phyloP scores from a whole-genome alignment of 2,888 invertebrate species.

The Pecten maximus region DNA sequence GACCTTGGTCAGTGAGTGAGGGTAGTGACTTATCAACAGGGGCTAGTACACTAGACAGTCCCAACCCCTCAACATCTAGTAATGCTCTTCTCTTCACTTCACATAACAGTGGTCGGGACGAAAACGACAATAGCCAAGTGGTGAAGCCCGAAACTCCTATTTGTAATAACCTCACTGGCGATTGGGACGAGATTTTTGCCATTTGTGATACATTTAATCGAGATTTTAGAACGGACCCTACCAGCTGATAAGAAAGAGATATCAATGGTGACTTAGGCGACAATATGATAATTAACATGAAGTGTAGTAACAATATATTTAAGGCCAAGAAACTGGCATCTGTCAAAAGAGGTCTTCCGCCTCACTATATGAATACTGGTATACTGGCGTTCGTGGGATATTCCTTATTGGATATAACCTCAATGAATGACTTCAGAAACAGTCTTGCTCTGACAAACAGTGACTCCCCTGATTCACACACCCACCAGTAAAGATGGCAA shows the following conservation, averaged over 20 bases:
- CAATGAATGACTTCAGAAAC: no score
- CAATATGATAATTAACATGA: no score
- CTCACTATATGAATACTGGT: no score
- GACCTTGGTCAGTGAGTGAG: conserved; percentile 22
- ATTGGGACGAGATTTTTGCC: conserved; percentile 21
- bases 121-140: neutral
- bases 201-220: neutral
- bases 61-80: neutral
- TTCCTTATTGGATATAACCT: no score
- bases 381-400: no score
- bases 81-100: neutral
- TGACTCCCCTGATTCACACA: no score
- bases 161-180: neutral
- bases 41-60: neutral
- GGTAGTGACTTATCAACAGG: neutral
- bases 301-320: no score
- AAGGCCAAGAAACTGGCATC: no score
- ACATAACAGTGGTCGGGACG: neutral
- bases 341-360: no score
- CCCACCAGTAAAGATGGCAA: no score
- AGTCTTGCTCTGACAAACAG: no score
- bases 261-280: neutral
- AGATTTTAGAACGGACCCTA: neutral
- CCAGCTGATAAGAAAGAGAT: neutral
- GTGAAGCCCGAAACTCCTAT: neutral